A percentile compares a stretch with the other conserved stretches of the same genome.
These are phyloP conservation scores for Drosophila tsacasi DNA, from an alignment of 1,140 invertebrate genomes.

Conservation along the genomic window DNA sequence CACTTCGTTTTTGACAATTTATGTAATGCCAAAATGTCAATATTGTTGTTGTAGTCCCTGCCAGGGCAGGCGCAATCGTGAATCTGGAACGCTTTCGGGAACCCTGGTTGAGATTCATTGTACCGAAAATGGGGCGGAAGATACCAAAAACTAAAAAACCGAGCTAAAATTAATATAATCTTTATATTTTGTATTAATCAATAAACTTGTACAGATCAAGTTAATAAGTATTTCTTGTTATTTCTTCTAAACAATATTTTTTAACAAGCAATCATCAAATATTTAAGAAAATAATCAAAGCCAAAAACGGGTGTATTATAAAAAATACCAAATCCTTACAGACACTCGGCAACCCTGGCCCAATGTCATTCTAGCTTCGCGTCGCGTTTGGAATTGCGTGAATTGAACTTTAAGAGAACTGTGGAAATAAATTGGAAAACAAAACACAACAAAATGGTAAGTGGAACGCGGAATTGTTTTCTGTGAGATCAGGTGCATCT, in stretches of 20 bases:
- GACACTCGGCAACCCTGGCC: not conserved
- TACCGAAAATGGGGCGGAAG: not conserved
- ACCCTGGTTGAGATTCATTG: constrained; percentile 1
- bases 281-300: not conserved
- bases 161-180: not conserved
- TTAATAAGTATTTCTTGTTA: no score
- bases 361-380: constrained; percentile 13
- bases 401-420: constrained; percentile 34
- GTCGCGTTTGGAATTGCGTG: constrained; percentile 53
- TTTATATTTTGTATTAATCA: no score
- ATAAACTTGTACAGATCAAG: no score
- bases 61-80: constrained; percentile 32
- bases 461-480: constrained; percentile 35
- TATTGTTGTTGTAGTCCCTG: constrained; percentile 37
- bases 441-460: constrained; percentile 61
- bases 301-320: not conserved
- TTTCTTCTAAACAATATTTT: no score
- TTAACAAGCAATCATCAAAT: not conserved
- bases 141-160: not conserved
- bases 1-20: constrained; percentile 66
- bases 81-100: not conserved
- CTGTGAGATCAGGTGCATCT: not conserved
- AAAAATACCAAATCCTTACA: not conserved
- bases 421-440: constrained; percentile 51
- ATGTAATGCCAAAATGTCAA: constrained; percentile 82